A percentile compares a stretch with the other conserved stretches of the same genome.
These are phyloP conservation scores for Poecilia picta DNA, from an alignment of 2,797 vertebrate species.

Conservation along the genomic window DNA sequence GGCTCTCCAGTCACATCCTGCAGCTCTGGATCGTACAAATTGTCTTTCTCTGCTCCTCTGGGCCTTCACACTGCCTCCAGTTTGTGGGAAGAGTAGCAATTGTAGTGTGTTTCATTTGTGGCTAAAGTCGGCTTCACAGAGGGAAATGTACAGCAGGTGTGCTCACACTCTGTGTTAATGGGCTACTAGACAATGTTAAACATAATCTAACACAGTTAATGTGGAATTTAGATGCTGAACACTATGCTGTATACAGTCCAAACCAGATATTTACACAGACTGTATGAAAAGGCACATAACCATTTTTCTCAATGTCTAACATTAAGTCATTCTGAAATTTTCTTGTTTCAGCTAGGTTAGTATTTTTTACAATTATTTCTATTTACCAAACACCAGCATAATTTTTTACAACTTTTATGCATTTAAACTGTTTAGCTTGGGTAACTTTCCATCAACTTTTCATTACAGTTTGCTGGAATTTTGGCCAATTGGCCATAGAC, in stretches of 20 bases:
- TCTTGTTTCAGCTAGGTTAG: not conserved
- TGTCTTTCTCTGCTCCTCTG: not conserved
- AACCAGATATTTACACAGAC: not conserved
- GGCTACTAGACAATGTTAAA: not conserved
- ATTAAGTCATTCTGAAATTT: not conserved
- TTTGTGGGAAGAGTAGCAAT: not conserved
- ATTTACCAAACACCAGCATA: not conserved
- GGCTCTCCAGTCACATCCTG: conserved; percentile 45
- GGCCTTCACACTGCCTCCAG: not conserved
- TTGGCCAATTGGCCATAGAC: not conserved
- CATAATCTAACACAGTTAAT: not conserved
- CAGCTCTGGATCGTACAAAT: conserved; percentile 26
- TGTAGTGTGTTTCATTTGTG: not conserved
- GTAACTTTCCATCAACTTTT: not conserved
- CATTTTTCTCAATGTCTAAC: not conserved
- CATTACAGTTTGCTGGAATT: not conserved
- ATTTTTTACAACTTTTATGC: not conserved
- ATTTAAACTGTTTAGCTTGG: not conserved
- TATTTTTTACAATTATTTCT: not conserved
- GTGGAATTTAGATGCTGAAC: not conserved
- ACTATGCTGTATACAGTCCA: not conserved
- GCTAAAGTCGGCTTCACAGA: not conserved
- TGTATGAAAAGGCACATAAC: not conserved
- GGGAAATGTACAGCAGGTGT: not conserved
- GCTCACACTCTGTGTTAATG: not conserved